phyloP scores from a whole-genome alignment of 2,888 invertebrate species.

The Eupithecia subumbrata region DNA sequence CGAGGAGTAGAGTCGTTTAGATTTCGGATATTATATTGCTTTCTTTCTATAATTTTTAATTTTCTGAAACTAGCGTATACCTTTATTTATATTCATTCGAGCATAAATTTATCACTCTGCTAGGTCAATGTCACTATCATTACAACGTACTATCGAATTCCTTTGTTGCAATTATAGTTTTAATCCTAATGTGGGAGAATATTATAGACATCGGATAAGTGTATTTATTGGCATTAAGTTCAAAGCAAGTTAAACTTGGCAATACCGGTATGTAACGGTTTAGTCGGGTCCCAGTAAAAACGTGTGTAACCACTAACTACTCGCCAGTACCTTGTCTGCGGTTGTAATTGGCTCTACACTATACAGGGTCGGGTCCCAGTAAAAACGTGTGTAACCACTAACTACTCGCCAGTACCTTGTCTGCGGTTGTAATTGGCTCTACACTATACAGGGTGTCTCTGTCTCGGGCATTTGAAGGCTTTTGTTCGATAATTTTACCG shows the following conservation, averaged over 20 bases:
- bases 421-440: slow-evolving; percentile 11
- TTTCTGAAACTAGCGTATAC: too few species aligned
- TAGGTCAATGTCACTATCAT: too few species aligned
- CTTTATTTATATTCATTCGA: too few species aligned
- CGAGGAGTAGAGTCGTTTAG: neutral
- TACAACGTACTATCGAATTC: neutral
- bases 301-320: slow-evolving; percentile 29
- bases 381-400: slow-evolving; percentile 39
- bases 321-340: slow-evolving; percentile 23
- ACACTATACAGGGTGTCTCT: slow-evolving; percentile 18
- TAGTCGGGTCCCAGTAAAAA: slow-evolving; percentile 31
- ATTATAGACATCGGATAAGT: neutral
- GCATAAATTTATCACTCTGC: neutral
- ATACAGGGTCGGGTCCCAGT: slow-evolving; percentile 12
- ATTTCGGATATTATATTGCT: too few species aligned
- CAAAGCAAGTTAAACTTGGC: slow-evolving; percentile 36
- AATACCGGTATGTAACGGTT: slow-evolving; percentile 32
- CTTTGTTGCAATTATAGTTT: neutral
- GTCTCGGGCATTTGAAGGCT: neutral
- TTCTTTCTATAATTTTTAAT: too few species aligned
- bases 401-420: slow-evolving; percentile 21
- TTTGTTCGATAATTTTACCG: neutral
- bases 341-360: slow-evolving; percentile 7
- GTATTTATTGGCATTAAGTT: slow-evolving; percentile 24
- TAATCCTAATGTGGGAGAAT: neutral